These are phyloP conservation scores for Pterocles orientalis DNA, from an alignment of 2,113 vertebrate genomes.

Conservation along the genomic window DNA sequence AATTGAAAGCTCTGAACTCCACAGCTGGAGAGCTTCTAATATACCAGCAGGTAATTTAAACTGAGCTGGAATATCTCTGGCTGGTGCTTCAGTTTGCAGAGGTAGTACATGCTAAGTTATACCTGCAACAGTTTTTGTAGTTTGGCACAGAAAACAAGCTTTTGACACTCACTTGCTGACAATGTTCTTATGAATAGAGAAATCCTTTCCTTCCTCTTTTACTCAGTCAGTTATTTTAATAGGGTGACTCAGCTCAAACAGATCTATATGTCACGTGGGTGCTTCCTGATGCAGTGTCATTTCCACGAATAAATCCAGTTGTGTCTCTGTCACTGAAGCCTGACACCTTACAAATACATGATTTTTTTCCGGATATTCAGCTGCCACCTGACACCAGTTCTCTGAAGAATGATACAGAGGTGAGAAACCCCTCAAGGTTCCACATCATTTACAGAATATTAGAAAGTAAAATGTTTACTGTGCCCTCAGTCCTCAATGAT, in stretches of 20 bases:
- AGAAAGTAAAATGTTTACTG: not conserved
- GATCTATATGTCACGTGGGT: slow-evolving; percentile 59
- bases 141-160: not conserved
- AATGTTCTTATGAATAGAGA: not conserved
- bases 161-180: not conserved
- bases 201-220: not conserved
- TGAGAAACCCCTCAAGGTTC: slow-evolving; percentile 19
- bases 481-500: not conserved
- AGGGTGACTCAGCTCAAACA: slow-evolving; percentile 62
- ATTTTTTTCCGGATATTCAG: slow-evolving; percentile 60
- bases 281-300: slow-evolving; percentile 55
- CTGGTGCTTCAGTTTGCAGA: not conserved
- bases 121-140: not conserved
- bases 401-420: not conserved
- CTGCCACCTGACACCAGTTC: not conserved
- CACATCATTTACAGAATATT: not conserved
- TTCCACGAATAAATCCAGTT: slow-evolving; percentile 3
- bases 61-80: not conserved
- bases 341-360: not conserved
- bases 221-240: slow-evolving; percentile 6
- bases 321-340: slow-evolving; percentile 26
- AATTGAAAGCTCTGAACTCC: not conserved
- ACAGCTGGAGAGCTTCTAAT: not conserved
- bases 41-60: not conserved
- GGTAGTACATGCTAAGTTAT: not conserved